Evolutionary conservation across 2,113 vertebrate genomes (phyloP).

Genomic region (Chitala chitala): DNA sequence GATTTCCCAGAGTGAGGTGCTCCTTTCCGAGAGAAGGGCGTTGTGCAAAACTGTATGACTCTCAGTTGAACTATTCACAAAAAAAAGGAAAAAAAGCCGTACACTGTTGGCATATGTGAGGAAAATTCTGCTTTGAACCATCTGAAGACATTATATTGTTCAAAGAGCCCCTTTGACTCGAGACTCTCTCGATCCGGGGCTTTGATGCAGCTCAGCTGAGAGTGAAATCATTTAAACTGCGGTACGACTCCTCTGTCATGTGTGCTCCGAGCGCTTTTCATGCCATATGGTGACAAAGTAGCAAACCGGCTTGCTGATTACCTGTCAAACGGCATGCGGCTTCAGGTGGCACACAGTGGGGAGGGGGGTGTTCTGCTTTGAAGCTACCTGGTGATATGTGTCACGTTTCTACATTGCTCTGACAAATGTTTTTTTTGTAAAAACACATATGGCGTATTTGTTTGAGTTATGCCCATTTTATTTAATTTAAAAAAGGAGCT

Average conservation of each 20-base stretch:
- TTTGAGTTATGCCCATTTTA: too few species aligned
- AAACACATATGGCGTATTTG: too few species aligned
- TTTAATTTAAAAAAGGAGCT: too few species aligned
- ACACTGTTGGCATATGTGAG: constrained; percentile 16
- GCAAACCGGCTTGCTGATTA: neutral
- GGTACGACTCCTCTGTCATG: neutral
- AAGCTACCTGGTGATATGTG: neutral
- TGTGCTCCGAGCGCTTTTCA: constrained; percentile 5
- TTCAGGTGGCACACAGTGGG: constrained; percentile 20
- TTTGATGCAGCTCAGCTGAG: constrained; percentile 37
- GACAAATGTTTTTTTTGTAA: constrained; percentile 6
- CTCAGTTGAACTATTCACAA: constrained; percentile 39
- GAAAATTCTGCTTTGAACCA: constrained; percentile 43
- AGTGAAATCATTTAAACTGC: constrained; percentile 33
- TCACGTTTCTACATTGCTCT: neutral
- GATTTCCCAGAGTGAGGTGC: constrained; percentile 42
- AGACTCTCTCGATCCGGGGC: constrained; percentile 25
- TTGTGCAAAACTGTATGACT: constrained; percentile 37
- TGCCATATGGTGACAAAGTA: constrained; percentile 5
- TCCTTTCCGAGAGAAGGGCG: constrained; percentile 28
- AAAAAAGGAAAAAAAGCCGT: constrained; percentile 25
- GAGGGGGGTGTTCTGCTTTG: neutral
- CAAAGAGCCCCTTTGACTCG: constrained; percentile 36
- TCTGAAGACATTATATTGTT: constrained; percentile 38
- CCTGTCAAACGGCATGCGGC: constrained; percentile 1